Conservation (phyloP, 2,113 vertebrate genomes). For the Anoura caudifer region DNA sequence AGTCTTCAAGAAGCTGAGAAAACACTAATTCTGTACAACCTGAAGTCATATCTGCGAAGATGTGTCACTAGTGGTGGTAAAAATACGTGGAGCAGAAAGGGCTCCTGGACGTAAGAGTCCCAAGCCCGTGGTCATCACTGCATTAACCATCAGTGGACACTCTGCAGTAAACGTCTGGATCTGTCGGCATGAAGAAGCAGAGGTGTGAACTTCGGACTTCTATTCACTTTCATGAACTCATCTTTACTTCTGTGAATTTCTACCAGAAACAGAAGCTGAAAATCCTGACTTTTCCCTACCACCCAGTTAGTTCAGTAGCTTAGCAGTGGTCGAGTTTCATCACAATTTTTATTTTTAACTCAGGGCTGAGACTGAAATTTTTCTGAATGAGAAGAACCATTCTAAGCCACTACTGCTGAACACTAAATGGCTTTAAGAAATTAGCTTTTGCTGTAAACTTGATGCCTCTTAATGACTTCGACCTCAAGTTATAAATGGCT, state of each 20-base stretch:
- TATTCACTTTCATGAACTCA: background rate
- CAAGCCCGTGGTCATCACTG: background rate
- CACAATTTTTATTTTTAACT: background rate
- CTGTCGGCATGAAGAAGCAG: background rate
- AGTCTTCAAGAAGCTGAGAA: conserved; percentile 1
- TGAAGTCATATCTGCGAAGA: background rate
- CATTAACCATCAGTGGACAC: background rate
- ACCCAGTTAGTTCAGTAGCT: background rate
- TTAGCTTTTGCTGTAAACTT: background rate
- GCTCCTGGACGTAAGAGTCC: background rate
- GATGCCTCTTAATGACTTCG: conserved; percentile 1
- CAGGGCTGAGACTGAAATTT: background rate
- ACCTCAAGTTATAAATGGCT: background rate
- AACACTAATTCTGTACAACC: conserved; percentile 8
- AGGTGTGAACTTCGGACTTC: background rate
- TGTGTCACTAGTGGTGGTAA: background rate
- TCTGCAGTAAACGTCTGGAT: background rate
- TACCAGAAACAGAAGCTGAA: background rate
- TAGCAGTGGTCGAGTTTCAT: background rate
- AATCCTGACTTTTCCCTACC: background rate
- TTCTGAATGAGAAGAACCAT: conserved; percentile 11
- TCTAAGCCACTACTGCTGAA: background rate
- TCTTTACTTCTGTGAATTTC: background rate
- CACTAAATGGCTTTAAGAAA: conserved; percentile 15
- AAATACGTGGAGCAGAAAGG: background rate